Conservation (phyloP, 1,140 invertebrate species). For the Brevipalpus yothersi region DNA sequence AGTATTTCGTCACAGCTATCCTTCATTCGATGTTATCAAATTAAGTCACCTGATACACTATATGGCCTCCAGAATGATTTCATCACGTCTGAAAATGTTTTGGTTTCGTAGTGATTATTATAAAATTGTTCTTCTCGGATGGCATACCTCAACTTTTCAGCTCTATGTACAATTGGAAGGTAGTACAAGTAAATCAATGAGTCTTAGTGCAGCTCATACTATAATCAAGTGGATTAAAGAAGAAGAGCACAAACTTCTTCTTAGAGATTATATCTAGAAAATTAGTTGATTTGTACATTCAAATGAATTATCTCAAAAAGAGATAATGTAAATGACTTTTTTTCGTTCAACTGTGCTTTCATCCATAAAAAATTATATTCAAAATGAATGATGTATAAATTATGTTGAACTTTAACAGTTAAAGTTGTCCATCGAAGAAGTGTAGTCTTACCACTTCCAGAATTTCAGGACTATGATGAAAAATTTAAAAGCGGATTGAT, state of each 20-base stretch:
- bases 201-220: constrained; percentile 1
- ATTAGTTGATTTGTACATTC: too few relatives aligned
- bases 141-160: constrained; percentile 10
- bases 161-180: constrained; percentile 10
- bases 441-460: too few relatives aligned
- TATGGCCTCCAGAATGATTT: constrained; percentile 6
- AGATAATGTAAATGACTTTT: too few relatives aligned
- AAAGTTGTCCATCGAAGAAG: too few relatives aligned
- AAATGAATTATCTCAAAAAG: too few relatives aligned
- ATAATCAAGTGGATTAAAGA: constrained; percentile 11
- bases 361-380: too few relatives aligned
- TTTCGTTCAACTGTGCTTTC: too few relatives aligned
- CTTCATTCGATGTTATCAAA: not conserved
- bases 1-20: not conserved
- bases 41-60: constrained; percentile 7
- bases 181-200: constrained; percentile 2
- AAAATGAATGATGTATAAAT: too few relatives aligned
- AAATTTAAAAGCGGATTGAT: too few relatives aligned
- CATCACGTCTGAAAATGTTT: constrained; percentile 8
- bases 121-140: constrained; percentile 4
- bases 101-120: constrained; percentile 7
- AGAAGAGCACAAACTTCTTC: constrained; percentile 9
- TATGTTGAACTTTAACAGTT: too few relatives aligned
- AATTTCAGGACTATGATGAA: too few relatives aligned
- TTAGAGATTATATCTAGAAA: constrained; percentile 6